Evolutionary conservation across 2,797 vertebrate species (phyloP), one percentile per base, ranked within the genome.

Genomic region (Tinamus major): DNA sequence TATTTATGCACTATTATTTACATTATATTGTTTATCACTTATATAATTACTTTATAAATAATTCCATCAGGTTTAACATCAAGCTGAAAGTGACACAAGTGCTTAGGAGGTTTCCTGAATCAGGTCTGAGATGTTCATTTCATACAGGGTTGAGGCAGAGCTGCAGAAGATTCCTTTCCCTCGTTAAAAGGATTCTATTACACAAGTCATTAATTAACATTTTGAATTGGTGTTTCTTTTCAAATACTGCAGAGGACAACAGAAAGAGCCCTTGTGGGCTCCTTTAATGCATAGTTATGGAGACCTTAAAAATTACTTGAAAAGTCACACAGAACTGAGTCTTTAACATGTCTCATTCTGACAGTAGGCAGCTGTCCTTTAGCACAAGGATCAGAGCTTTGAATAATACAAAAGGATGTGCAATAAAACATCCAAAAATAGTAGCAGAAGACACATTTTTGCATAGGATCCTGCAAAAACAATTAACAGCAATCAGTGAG

Each of bases 111-210:
- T 69, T 79, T 80, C 8, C 13, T 84, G 33, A 4, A 2, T 51
- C 7, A 51, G 4, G 23, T 42, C 24, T 0, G 0, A 69, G 81
- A 56, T 9, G 23, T 6, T 27, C 24, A 16, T 53, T 23, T 5
- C 29, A 7, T 39, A 23, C 10, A 88, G 48, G 5, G 8, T 59
- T 70, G 44, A 79, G 41, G 2, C 15, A 81, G 27, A 46, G 4
- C 4, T 69, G 21, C 44, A 35, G 24, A 74, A 53, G 19, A 19
- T 24, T 74, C n/a, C 26, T 83, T 13, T 41, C 19, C 20, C 51
- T 31, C 6, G 24, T 44, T 70, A 35, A 68, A 71, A 79, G 15
- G 15, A 55, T 37, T 15, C 26, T 55, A 1, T 10, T n/a, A 37
- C 16, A n/a, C 10, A 70, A 79, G 19, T 10, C 59, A 42, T 62